Percentiles rank a stretch among this genome's conserved stretches.
Conservation (phyloP, 2,797 vertebrate species). For the Valencia hispanica region DNA sequence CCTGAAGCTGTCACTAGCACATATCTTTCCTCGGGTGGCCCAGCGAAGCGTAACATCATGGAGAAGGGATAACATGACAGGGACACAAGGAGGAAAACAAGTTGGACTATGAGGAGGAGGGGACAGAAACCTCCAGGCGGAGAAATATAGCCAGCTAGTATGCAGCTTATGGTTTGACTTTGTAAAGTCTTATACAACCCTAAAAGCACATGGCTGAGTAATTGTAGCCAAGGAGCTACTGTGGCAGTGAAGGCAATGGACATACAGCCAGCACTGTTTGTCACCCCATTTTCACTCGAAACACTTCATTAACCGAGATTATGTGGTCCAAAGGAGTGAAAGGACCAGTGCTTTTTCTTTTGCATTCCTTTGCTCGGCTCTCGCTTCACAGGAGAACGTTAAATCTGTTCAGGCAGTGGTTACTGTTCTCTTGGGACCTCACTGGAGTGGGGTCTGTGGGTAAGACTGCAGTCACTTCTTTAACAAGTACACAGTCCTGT, state of each 20-base stretch:
- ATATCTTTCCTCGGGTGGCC: slow-evolving; percentile 54
- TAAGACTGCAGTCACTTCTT: slow-evolving; percentile 25
- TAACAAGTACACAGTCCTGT: slow-evolving; percentile 16
- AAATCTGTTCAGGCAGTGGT: slow-evolving; percentile 49
- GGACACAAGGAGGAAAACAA: slow-evolving; percentile 44
- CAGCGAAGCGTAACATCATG: slow-evolving; percentile 47
- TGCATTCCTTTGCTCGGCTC: slow-evolving; percentile 24
- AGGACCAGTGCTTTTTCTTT: slow-evolving; percentile 29
- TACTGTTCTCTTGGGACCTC: slow-evolving; percentile 40
- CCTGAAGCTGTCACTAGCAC: slow-evolving; percentile 68
- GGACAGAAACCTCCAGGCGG: slow-evolving; percentile 50
- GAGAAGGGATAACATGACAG: slow-evolving; percentile 37
- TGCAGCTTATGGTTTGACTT: slow-evolving; percentile 51
- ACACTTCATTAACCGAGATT: slow-evolving; percentile 56
- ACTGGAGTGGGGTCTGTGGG: slow-evolving; percentile 31
- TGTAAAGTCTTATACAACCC: slow-evolving; percentile 51
- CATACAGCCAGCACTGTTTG: slow-evolving; percentile 49
- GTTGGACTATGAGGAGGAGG: slow-evolving; percentile 29
- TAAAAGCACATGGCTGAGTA: slow-evolving; percentile 17
- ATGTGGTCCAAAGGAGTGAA: slow-evolving; percentile 32
- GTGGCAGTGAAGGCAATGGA: slow-evolving; percentile 40
- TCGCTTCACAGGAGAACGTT: slow-evolving; percentile 46
- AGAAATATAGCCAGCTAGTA: slow-evolving; percentile 54
- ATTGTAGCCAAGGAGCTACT: slow-evolving; percentile 37
- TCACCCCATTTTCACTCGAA: slow-evolving; percentile 57